Evolutionary conservation across 2,113 vertebrate genomes (phyloP).

Genomic region (Callionymus lyra): DNA sequence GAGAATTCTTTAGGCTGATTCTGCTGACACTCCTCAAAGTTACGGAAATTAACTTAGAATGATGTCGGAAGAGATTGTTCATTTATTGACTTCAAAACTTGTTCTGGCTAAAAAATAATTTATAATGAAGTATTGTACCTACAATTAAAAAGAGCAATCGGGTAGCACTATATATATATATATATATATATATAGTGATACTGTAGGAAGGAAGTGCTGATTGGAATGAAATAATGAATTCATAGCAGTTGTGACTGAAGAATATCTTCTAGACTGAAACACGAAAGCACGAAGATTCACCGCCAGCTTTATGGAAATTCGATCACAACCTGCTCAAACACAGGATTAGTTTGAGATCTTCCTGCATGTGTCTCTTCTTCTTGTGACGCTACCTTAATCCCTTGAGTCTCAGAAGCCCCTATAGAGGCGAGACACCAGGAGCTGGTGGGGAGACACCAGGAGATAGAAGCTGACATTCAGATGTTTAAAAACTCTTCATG

Average conservation of each 20-base stretch:
- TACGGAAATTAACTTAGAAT: background rate
- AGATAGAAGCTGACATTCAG: slow-evolving; percentile 22
- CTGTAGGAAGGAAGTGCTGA: slow-evolving; percentile 51
- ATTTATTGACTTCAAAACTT: no score
- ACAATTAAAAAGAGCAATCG: no score
- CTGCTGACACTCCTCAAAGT: slow-evolving; percentile 20
- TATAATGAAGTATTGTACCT: no score
- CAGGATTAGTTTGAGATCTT: slow-evolving; percentile 53
- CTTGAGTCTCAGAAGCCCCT: slow-evolving; percentile 25
- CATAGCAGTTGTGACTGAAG: slow-evolving; percentile 54
- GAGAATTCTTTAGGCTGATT: slow-evolving; percentile 1
- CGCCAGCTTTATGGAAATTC: slow-evolving; percentile 38
- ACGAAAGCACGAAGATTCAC: slow-evolving; percentile 36
- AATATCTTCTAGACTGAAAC: slow-evolving; percentile 47
- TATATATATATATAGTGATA: no score
- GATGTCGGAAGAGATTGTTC: no score
- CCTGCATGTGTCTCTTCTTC: slow-evolving; percentile 32
- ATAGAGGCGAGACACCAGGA: slow-evolving; percentile 46
- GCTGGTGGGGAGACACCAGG: slow-evolving; percentile 26
- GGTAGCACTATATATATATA: no score
- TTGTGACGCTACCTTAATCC: slow-evolving; percentile 49
- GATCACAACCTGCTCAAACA: slow-evolving; percentile 49
- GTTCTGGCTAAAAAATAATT: no score
- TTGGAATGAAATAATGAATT: slow-evolving; percentile 66
- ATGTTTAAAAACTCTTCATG: slow-evolving; percentile 25